These are phyloP conservation scores for Holacanthella duospinosa DNA, from an alignment of 2,888 invertebrate genomes.

Conservation along the genomic window DNA sequence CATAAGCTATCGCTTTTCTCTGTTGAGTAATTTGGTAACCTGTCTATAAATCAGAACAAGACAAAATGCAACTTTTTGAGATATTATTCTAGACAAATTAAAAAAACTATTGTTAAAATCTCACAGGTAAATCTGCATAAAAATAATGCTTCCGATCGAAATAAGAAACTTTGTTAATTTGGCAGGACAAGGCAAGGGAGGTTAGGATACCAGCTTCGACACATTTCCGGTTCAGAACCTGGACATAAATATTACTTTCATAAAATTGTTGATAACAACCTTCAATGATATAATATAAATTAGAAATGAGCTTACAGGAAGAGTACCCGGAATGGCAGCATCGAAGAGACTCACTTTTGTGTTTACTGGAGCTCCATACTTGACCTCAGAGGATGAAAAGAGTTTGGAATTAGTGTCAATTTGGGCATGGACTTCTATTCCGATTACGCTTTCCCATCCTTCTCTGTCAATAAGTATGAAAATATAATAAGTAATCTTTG, in stretches of 20 bases:
- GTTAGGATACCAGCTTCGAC: conserved; percentile 82
- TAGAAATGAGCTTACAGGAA: conserved; percentile 67
- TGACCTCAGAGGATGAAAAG: conserved; percentile 72
- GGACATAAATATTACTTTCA: neutral
- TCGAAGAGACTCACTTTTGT: conserved; percentile 79
- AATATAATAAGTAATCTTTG: too few species aligned
- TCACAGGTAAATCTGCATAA: conserved; percentile 90
- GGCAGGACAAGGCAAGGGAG: conserved; percentile 75
- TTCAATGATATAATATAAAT: too few species aligned
- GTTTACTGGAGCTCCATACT: conserved; percentile 68
- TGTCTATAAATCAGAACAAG: conserved; percentile 55
- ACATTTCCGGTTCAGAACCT: conserved; percentile 76
- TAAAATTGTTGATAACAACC: too few species aligned
- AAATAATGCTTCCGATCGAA: conserved; percentile 99
- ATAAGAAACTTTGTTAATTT: conserved; percentile 67
- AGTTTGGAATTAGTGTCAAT: conserved; percentile 74
- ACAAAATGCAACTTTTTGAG: too few species aligned
- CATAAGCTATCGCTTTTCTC: conserved; percentile 68
- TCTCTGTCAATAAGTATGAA: too few species aligned
- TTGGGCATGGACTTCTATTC: conserved; percentile 94
- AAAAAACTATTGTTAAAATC: conserved; percentile 36
- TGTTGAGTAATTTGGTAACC: conserved; percentile 99
- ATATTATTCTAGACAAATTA: too few species aligned
- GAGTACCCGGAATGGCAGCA: conserved; percentile 82
- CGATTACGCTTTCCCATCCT: conserved; percentile 71